Conservation (phyloP, 2,113 vertebrate genomes). For the Cyrtonyx montezumae region DNA sequence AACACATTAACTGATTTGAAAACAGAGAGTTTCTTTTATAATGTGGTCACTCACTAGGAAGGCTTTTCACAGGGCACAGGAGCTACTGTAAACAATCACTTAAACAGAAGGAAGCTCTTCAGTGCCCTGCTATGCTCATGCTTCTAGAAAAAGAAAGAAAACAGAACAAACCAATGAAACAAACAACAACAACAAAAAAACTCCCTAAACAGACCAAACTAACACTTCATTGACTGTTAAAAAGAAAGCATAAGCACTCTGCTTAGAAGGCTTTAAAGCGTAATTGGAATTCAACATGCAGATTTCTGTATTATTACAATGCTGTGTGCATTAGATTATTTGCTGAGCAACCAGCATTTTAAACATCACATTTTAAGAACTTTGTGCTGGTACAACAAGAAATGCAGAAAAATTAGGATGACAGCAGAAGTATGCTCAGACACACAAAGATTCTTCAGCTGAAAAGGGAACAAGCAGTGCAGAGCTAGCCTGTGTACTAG, state of each 20-base stretch:
- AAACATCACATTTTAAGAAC: slow-evolving; percentile 59
- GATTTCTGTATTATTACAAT: slow-evolving; percentile 66
- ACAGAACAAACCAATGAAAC: not conserved
- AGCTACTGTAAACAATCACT: slow-evolving; percentile 43
- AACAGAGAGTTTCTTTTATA: not conserved
- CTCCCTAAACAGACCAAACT: not conserved
- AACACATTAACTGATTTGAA: slow-evolving; percentile 19
- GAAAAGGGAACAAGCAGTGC: slow-evolving; percentile 18
- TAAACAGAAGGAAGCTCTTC: slow-evolving; percentile 9
- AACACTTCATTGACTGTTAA: slow-evolving; percentile 30
- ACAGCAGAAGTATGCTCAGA: slow-evolving; percentile 44
- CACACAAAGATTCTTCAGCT: slow-evolving; percentile 46
- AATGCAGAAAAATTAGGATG: slow-evolving; percentile 59
- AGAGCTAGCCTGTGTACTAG: not conserved
- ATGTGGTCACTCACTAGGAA: not conserved
- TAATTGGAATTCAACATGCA: slow-evolving; percentile 63
- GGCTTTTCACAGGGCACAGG: not conserved
- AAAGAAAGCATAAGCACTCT: slow-evolving; percentile 43
- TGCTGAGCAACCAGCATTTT: slow-evolving; percentile 72
- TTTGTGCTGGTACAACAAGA: slow-evolving; percentile 58
- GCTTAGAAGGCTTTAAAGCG: slow-evolving; percentile 49
- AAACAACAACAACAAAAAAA: not conserved
- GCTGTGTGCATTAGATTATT: slow-evolving; percentile 60
- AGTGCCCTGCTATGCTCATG: not conserved
- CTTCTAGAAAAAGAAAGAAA: not conserved